phyloP scores from a whole-genome alignment of 2,888 invertebrate genomes.

The Eupithecia tripunctaria region DNA sequence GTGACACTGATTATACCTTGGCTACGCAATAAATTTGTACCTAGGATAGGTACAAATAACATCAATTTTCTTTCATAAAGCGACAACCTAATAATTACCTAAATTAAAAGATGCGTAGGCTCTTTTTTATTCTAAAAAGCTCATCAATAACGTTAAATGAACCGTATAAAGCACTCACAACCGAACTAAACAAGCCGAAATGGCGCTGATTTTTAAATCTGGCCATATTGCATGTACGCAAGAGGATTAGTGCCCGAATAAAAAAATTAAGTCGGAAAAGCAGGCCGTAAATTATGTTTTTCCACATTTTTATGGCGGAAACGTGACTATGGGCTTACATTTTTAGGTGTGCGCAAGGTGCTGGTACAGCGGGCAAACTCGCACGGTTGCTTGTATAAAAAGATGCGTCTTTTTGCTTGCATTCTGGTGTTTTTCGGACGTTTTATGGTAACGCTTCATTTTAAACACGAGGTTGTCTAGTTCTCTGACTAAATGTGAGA shows the following conservation, averaged over 20 bases:
- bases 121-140: background rate
- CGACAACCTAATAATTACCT: no score
- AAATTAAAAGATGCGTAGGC: no score
- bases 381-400: conserved; percentile 15
- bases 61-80: no score
- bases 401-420: conserved; percentile 13
- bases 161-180: conserved; percentile 11
- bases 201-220: conserved; percentile 29
- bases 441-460: conserved; percentile 3
- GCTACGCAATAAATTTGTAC: no score
- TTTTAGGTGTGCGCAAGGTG: conserved; percentile 39
- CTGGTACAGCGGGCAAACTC: conserved; percentile 24
- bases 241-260: conserved; percentile 35
- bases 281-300: conserved; percentile 41
- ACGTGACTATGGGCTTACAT: conserved; percentile 42
- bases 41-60: no score
- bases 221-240: conserved; percentile 24
- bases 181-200: conserved; percentile 22
- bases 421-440: conserved; percentile 1
- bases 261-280: conserved; percentile 39
- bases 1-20: no score
- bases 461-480: background rate
- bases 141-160: background rate
- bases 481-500: no score
- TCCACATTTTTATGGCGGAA: conserved; percentile 42